These are phyloP conservation scores for Euschistus heros DNA, from an alignment of 1,140 invertebrate species.

Conservation along the genomic window DNA sequence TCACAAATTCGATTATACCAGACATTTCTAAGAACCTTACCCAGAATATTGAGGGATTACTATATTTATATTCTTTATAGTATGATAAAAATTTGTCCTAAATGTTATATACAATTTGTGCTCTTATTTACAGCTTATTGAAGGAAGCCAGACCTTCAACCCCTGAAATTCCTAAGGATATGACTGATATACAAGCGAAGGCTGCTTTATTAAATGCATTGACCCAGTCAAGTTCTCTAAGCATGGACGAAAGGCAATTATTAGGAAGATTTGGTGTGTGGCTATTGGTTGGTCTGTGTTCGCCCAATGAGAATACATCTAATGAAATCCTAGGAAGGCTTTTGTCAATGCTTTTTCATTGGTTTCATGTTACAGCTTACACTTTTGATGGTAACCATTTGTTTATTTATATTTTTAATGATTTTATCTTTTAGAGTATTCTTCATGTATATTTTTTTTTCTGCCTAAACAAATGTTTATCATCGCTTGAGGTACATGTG, in stretches of 20 bases:
- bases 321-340: slow-evolving; percentile 81
- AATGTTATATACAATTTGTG: no score
- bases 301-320: slow-evolving; percentile 72
- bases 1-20: no score
- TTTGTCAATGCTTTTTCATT: slow-evolving; percentile 93
- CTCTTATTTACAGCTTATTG: slow-evolving; percentile 47
- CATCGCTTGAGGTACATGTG: no score
- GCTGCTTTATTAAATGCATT: slow-evolving; percentile 37
- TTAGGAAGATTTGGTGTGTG: slow-evolving; percentile 93
- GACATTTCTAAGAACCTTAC: no score
- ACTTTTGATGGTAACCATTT: slow-evolving; percentile 71
- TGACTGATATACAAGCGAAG: slow-evolving; percentile 35
- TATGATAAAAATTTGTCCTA: not conserved
- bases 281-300: slow-evolving; percentile 88
- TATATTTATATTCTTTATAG: no score
- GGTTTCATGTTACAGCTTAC: slow-evolving; percentile 96
- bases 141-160: slow-evolving; percentile 61
- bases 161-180: slow-evolving; percentile 35
- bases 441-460: no score
- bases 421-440: no score
- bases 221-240: slow-evolving; percentile 34
- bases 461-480: no score
- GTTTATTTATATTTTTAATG: no score
- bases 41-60: no score
- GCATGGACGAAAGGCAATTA: slow-evolving; percentile 64